Percentiles rank a stretch among this genome's conserved stretches.
phyloP scores from a whole-genome alignment of 2,113 vertebrate genomes.

The Barnardius zonarius region DNA sequence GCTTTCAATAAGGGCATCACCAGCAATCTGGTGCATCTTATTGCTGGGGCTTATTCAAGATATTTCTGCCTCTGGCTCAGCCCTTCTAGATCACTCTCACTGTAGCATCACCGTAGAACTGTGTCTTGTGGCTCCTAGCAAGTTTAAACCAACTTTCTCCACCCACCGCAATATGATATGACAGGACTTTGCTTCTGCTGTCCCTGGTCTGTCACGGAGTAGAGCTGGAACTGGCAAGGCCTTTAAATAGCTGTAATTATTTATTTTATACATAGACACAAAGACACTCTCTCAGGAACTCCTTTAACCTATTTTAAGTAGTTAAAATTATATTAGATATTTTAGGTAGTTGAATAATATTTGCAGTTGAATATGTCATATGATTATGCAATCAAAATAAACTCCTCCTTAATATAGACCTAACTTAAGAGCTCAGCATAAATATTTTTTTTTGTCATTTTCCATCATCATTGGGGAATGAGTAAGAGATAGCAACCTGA shows the following conservation, averaged over 20 bases:
- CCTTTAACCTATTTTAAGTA: not conserved
- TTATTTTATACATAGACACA: not conserved
- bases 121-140: not conserved
- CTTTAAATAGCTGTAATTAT: constrained; percentile 36
- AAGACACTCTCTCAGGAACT: not conserved
- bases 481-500: not conserved
- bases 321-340: not conserved
- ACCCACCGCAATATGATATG: fast-evolving
- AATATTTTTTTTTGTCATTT: not conserved
- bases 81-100: not conserved
- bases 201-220: not conserved
- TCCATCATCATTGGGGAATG: not conserved
- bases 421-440: constrained; percentile 51
- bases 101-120: not conserved
- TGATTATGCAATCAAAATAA: not conserved
- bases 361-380: not conserved
- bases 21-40: not conserved
- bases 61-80: not conserved
- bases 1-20: not conserved
- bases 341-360: not conserved
- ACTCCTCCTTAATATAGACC: constrained; percentile 1
- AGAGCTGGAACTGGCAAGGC: not conserved
- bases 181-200: not conserved
- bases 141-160: not conserved
- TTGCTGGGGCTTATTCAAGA: not conserved